These are phyloP conservation scores for Atta colombica DNA, from an alignment of 1,140 invertebrate genomes.

Conservation along the genomic window DNA sequence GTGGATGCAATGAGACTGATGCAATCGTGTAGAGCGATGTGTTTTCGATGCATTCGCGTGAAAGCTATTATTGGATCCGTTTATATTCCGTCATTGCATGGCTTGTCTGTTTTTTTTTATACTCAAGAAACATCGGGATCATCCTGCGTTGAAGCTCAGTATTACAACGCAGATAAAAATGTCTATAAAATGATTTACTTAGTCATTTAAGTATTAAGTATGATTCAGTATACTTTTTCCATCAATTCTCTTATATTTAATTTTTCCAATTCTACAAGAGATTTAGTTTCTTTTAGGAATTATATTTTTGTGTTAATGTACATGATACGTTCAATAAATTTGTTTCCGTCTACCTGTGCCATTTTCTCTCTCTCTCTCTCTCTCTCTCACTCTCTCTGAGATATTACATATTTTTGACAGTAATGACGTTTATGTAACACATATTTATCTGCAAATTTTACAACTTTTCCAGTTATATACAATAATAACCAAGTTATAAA, in stretches of 20 bases:
- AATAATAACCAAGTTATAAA: neutral
- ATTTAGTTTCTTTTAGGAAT: neutral
- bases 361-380: too few relatives aligned
- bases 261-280: neutral
- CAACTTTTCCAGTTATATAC: neutral
- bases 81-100: constrained; percentile 38
- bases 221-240: neutral
- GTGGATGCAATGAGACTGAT: constrained; percentile 40
- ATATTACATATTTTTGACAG: neutral
- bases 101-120: constrained; percentile 19
- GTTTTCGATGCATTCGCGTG: constrained; percentile 66
- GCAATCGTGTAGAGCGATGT: constrained; percentile 54
- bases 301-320: neutral
- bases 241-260: neutral
- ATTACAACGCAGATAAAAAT: neutral
- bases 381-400: neutral
- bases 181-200: neutral
- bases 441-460: neutral
- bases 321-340: neutral
- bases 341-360: too few relatives aligned
- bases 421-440: neutral
- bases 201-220: neutral
- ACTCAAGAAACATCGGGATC: neutral
- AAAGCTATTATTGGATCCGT: constrained; percentile 63
- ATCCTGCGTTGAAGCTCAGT: neutral